Evolutionary conservation across 2,888 invertebrate species (phyloP).

Genomic region (Chrysopilus asiliformis): DNA sequence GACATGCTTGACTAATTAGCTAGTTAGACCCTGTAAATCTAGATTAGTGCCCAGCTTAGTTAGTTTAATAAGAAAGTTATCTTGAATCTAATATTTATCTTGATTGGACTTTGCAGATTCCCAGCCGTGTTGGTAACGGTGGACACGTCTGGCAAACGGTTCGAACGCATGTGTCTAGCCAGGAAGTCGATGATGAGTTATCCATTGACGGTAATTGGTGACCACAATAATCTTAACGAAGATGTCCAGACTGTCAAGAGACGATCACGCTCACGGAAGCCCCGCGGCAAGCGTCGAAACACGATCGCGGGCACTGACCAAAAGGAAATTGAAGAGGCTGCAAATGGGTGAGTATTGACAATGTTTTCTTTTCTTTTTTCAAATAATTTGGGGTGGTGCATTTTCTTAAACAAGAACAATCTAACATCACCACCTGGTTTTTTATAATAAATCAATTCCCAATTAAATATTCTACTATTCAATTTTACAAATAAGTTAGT

Average conservation of each 20-base stretch:
- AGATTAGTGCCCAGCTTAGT: too few species aligned
- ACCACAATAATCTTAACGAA: constrained; percentile 31
- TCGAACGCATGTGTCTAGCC: constrained; percentile 77
- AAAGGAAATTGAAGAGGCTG: constrained; percentile 75
- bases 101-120: constrained; percentile 44
- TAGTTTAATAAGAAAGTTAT: too few species aligned
- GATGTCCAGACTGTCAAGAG: constrained; percentile 53
- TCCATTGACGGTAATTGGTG: constrained; percentile 17
- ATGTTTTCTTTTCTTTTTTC: too few species aligned
- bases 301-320: constrained; percentile 84
- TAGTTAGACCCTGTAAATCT: too few species aligned
- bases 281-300: constrained; percentile 73
- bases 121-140: constrained; percentile 79
- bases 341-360: constrained; percentile 61
- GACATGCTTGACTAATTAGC: too few species aligned
- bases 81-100: constrained; percentile 2
- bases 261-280: constrained; percentile 57
- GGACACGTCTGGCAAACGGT: constrained; percentile 76
- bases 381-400: too few species aligned
- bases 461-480: too few species aligned
- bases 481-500: too few species aligned
- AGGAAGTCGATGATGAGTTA: constrained; percentile 56
- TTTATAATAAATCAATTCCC: too few species aligned
- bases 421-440: too few species aligned
- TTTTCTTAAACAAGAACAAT: too few species aligned